These are phyloP conservation scores for Agrotis ipsilon DNA, from an alignment of 2,888 invertebrate species.

Conservation along the genomic window DNA sequence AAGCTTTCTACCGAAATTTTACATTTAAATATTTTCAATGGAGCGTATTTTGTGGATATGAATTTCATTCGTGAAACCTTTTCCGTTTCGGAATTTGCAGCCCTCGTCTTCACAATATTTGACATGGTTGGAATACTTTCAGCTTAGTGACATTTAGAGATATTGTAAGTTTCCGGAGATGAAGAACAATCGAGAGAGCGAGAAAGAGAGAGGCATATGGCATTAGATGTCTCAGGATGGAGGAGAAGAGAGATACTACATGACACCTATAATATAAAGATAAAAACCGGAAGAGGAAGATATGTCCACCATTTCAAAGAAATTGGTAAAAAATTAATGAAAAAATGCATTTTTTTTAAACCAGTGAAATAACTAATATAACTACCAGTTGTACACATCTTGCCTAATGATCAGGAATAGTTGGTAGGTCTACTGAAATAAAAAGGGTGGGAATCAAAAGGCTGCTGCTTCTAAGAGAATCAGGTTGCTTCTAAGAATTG, in stretches of 20 bases:
- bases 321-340: too few relatives aligned
- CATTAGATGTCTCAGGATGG: background rate
- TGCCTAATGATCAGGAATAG: too few relatives aligned
- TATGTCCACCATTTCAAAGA: too few relatives aligned
- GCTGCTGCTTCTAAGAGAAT: too few relatives aligned
- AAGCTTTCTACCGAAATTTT: background rate
- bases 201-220: too few relatives aligned
- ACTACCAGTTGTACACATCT: too few relatives aligned
- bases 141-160: background rate
- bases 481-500: too few relatives aligned
- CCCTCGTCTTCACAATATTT: background rate
- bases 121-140: background rate
- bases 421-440: background rate
- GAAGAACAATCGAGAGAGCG: background rate
- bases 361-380: too few relatives aligned
- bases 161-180: too few relatives aligned
- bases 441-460: background rate
- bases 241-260: background rate
- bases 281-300: background rate
- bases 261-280: too few relatives aligned
- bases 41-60: conserved; percentile 4
- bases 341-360: too few relatives aligned
- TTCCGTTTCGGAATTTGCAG: background rate
- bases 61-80: conserved; percentile 8
- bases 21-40: conserved; percentile 20